phyloP scores from a whole-genome alignment of 2,797 vertebrate species.

The Podarcis siculus region DNA sequence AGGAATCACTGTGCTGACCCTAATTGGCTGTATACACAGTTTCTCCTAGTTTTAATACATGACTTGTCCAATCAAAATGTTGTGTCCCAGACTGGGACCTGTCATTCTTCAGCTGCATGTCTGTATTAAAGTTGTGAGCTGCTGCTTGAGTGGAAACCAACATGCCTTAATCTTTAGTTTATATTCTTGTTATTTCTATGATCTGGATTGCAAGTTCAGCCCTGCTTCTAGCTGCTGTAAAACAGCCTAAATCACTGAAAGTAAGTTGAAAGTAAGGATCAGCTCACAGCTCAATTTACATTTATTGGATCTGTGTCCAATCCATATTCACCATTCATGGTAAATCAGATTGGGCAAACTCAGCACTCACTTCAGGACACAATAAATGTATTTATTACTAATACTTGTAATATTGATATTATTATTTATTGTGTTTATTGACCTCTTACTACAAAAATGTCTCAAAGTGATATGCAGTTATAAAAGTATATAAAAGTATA shows the following conservation, averaged over 20 bases:
- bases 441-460: no score
- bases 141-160: not conserved
- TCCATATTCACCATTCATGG: not conserved
- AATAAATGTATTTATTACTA: no score
- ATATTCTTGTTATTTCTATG: not conserved
- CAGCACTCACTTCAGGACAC: no score
- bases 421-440: no score
- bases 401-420: no score
- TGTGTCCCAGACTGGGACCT: not conserved
- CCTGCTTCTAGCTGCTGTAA: not conserved
- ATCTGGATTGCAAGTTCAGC: not conserved
- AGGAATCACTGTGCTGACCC: not conserved
- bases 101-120: not conserved
- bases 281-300: not conserved
- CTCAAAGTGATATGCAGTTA: no score
- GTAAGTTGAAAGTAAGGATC: not conserved
- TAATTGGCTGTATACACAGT: not conserved
- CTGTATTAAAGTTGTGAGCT: not conserved
- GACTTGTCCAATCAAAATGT: slow-evolving; percentile 1
- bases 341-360: no score
- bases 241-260: not conserved
- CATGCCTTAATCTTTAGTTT: not conserved
- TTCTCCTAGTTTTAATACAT: not conserved
- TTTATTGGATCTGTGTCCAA: not conserved
- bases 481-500: no score